Percentiles rank a stretch among this genome's conserved stretches.
phyloP scores from a whole-genome alignment of 2,113 vertebrate species.

The Salvelinus alpinus region DNA sequence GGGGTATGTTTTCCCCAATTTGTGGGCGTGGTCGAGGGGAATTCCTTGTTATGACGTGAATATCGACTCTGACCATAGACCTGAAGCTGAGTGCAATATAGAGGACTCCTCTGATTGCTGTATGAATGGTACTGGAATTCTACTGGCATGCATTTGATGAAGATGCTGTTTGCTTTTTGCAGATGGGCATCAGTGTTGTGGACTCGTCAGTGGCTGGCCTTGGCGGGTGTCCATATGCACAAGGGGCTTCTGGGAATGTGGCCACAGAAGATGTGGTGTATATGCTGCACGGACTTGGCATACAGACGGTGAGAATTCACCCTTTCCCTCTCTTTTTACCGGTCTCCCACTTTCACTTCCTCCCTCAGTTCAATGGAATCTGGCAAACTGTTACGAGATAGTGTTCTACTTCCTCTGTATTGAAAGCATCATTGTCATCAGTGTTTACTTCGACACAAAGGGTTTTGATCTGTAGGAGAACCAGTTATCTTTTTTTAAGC shows the following conservation, averaged over 20 bases:
- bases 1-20: too few relatives aligned
- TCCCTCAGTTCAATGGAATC: too few relatives aligned
- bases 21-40: too few relatives aligned
- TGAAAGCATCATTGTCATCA: not conserved
- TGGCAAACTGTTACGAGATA: too few relatives aligned
- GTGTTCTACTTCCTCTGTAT: too few relatives aligned
- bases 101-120: not conserved
- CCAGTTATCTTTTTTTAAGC: not conserved
- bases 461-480: not conserved
- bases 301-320: constrained; percentile 83
- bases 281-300: constrained; percentile 92
- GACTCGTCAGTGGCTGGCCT: constrained; percentile 92
- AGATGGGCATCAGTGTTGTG: constrained; percentile 94
- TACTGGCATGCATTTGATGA: not conserved
- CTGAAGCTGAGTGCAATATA: too few relatives aligned
- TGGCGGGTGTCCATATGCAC: constrained; percentile 93
- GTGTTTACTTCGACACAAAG: not conserved
- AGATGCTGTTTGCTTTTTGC: constrained; percentile 30
- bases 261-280: constrained; percentile 96
- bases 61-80: too few relatives aligned
- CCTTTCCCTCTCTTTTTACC: not conserved
- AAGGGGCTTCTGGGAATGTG: constrained; percentile 94
- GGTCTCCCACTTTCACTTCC: not conserved
- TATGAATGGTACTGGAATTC: not conserved
- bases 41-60: too few relatives aligned